phyloP scores from a whole-genome alignment of 2,113 vertebrate genomes.

The Corythornis madagascariensis region DNA sequence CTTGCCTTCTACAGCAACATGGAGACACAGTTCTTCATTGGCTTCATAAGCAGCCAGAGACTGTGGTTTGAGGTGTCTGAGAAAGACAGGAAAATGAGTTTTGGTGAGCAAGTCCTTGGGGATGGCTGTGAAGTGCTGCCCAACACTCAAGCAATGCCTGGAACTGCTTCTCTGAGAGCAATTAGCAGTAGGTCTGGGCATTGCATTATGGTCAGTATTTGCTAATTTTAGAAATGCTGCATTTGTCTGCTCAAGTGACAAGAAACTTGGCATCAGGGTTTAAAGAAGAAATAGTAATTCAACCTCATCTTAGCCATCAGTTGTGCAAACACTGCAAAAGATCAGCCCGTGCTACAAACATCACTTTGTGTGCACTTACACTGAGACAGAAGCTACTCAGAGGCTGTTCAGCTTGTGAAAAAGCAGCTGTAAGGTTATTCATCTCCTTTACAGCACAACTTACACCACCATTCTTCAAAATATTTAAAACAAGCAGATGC shows the following conservation, averaged over 20 bases:
- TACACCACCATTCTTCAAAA: not conserved
- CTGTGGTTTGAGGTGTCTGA: conserved; percentile 83
- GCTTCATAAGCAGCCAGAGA: conserved; percentile 86
- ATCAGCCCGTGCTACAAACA: not conserved
- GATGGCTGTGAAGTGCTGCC: not conserved
- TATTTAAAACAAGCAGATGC: not conserved
- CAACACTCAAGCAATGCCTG: not conserved
- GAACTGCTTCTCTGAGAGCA: not conserved
- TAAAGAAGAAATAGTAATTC: not conserved
- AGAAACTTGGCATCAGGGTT: not conserved
- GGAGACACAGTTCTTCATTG: conserved; percentile 86
- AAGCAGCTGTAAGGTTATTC: not conserved
- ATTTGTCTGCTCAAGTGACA: not conserved
- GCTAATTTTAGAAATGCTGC: not conserved
- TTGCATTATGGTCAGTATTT: not conserved
- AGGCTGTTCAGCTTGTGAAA: not conserved
- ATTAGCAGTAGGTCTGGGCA: not conserved
- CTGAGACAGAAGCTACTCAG: not conserved
- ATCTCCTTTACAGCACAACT: not conserved
- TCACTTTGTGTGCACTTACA: not conserved
- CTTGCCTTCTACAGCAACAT: conserved; percentile 88
- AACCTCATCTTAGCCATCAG: not conserved
- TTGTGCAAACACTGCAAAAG: not conserved
- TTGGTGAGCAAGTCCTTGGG: not conserved
- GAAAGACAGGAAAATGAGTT: not conserved